Percentiles rank a stretch among this genome's conserved stretches.
phyloP scores from a whole-genome alignment of 2,888 invertebrate genomes.

The Synanthedon myopaeformis region DNA sequence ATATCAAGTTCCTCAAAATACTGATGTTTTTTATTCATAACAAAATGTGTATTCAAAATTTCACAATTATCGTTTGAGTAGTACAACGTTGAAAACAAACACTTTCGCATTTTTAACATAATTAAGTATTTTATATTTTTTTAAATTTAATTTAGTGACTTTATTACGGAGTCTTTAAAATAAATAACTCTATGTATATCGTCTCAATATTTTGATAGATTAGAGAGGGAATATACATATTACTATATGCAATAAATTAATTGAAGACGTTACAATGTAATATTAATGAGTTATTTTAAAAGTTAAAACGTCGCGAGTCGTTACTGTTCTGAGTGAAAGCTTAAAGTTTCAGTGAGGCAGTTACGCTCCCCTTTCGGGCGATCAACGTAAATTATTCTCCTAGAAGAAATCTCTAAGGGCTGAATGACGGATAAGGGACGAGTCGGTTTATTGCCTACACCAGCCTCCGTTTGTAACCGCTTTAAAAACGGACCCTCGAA shows the following conservation, averaged over 20 bases:
- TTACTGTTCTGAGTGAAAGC: constrained; percentile 62
- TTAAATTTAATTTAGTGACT: too few relatives aligned
- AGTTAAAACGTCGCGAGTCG: constrained; percentile 61
- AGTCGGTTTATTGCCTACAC: constrained; percentile 62
- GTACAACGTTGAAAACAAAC: too few relatives aligned
- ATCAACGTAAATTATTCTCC: constrained; percentile 69
- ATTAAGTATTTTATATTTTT: too few relatives aligned
- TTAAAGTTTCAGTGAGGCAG: constrained; percentile 69
- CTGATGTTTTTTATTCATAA: too few relatives aligned
- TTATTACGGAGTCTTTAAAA: too few relatives aligned
- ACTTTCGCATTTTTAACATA: too few relatives aligned
- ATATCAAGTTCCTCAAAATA: too few relatives aligned
- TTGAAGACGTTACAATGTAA: too few relatives aligned
- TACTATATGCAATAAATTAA: too few relatives aligned
- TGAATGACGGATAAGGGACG: constrained; percentile 69
- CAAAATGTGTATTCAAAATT: too few relatives aligned
- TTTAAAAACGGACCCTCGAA: constrained; percentile 60
- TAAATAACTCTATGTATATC: too few relatives aligned
- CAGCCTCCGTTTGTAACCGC: constrained; percentile 46
- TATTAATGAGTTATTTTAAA: constrained; percentile 52
- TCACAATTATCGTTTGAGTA: too few relatives aligned
- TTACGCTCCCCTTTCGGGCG: constrained; percentile 64
- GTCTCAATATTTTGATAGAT: constrained; percentile 22
- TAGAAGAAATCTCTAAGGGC: constrained; percentile 67
- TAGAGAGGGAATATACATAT: constrained; percentile 10